Evolutionary conservation across 2,113 vertebrate species (phyloP).

Genomic region (Chitala chitala): DNA sequence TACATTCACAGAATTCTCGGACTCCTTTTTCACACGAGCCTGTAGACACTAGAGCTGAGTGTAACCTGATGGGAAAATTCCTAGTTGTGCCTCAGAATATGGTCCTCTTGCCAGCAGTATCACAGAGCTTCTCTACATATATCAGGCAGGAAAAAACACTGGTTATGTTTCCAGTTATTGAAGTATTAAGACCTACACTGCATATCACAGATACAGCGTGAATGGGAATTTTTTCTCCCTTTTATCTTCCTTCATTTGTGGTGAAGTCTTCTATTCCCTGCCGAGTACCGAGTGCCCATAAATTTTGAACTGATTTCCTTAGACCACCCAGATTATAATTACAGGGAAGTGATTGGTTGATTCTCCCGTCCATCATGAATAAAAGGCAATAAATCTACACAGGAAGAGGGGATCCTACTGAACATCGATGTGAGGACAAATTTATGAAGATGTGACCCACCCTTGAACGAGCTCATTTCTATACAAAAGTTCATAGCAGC

Average conservation of each 20-base stretch:
- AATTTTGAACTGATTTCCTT: conserved; percentile 12
- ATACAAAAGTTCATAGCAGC: conserved; percentile 18
- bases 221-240: conserved; percentile 19
- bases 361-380: conserved; percentile 56
- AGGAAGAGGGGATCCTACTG: conserved; percentile 20
- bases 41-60: conserved; percentile 45
- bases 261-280: neutral
- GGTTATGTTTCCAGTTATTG: conserved; percentile 9
- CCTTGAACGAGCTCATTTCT: conserved; percentile 47
- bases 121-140: conserved; percentile 25
- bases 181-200: neutral
- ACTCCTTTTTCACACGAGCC: conserved; percentile 32
- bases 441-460: conserved; percentile 55
- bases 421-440: conserved; percentile 47
- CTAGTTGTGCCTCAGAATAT: conserved; percentile 22
- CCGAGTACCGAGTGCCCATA: conserved; percentile 45
- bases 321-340: conserved; percentile 30
- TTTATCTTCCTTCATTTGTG: conserved; percentile 12
- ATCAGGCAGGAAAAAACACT: conserved; percentile 4
- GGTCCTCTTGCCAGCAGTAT: conserved; percentile 17
- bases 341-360: conserved; percentile 30
- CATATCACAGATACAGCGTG: neutral
- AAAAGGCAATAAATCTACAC: conserved; percentile 52
- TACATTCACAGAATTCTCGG: conserved; percentile 36
- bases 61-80: conserved; percentile 48